A percentile compares a stretch with the other conserved stretches of the same genome.
phyloP scores from a whole-genome alignment of 2,888 invertebrate species.

The Drosophila mulleri region DNA sequence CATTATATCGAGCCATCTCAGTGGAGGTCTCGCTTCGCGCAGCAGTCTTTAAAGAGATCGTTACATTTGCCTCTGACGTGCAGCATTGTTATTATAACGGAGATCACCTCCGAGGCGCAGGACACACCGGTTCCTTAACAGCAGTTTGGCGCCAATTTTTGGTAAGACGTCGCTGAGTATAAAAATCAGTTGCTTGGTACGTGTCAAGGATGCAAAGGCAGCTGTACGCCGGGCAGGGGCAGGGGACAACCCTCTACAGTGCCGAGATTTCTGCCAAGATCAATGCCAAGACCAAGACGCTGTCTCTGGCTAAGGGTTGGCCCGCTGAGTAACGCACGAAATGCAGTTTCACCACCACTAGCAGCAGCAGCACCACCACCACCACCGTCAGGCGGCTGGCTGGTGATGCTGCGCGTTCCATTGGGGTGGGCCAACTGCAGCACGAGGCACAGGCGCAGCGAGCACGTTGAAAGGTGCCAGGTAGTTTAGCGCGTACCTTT shows the following conservation, averaged over 20 bases:
- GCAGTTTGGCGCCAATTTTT: conserved; percentile 61
- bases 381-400: conserved; percentile 41
- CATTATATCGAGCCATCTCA: not conserved
- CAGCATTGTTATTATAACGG: conserved; percentile 27
- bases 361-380: conserved; percentile 24
- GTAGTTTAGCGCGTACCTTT: conserved; percentile 81
- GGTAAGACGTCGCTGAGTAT: conserved; percentile 5
- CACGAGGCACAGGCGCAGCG: conserved; percentile 14
- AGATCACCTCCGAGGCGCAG: conserved; percentile 25
- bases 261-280: conserved; percentile 62
- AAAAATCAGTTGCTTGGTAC: conserved; percentile 66
- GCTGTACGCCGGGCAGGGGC: conserved; percentile 45
- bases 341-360: conserved; percentile 65
- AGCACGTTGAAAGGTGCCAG: conserved; percentile 64
- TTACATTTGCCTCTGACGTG: not conserved
- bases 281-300: conserved; percentile 53
- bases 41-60: not conserved
- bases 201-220: conserved; percentile 68
- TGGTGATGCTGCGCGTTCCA: conserved; percentile 52
- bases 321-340: conserved; percentile 61
- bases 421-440: conserved; percentile 69
- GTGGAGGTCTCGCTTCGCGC: not conserved
- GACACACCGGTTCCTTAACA: conserved; percentile 73
- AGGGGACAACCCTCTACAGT: conserved; percentile 56
- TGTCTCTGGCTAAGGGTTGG: conserved; percentile 47